These are phyloP conservation scores for Stenodera caucasica DNA, from an alignment of 2,888 invertebrate species.

Conservation along the genomic window DNA sequence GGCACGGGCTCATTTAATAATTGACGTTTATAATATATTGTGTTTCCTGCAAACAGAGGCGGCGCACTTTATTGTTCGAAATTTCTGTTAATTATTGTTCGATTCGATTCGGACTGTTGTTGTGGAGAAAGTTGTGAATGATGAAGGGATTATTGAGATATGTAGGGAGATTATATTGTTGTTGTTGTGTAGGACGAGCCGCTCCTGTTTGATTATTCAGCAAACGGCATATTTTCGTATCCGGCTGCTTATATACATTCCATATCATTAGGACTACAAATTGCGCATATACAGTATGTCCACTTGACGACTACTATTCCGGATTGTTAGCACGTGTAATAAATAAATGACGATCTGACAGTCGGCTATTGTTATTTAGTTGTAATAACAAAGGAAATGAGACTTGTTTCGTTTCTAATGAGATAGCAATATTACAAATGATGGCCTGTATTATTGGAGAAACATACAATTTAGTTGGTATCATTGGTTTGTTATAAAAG, in stretches of 20 bases:
- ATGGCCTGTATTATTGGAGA: not conserved
- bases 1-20: slow-evolving; percentile 39
- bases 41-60: slow-evolving; percentile 20
- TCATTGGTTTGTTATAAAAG: not conserved
- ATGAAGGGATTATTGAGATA: slow-evolving; percentile 7
- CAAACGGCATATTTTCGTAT: slow-evolving; percentile 31
- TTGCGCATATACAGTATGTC: slow-evolving; percentile 36
- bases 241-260: slow-evolving; percentile 32
- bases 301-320: too few relatives aligned
- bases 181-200: slow-evolving; percentile 25
- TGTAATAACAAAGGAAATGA: slow-evolving; percentile 21
- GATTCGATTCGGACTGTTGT: too few relatives aligned
- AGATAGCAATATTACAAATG: slow-evolving; percentile 7
- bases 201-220: slow-evolving; percentile 29
- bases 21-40: slow-evolving; percentile 37
- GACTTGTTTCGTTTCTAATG: slow-evolving; percentile 21
- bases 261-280: slow-evolving; percentile 38
- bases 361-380: slow-evolving; percentile 19
- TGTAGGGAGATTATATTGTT: slow-evolving; percentile 9
- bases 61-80: slow-evolving; percentile 20
- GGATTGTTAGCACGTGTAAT: slow-evolving; percentile 16
- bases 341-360: slow-evolving; percentile 10
- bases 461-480: too few relatives aligned
- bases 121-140: not conserved
- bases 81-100: not conserved